Evolutionary conservation across 2,113 vertebrate species (phyloP), one percentile per base, ranked within the genome.

Genomic region (Hystrix cristata): DNA sequence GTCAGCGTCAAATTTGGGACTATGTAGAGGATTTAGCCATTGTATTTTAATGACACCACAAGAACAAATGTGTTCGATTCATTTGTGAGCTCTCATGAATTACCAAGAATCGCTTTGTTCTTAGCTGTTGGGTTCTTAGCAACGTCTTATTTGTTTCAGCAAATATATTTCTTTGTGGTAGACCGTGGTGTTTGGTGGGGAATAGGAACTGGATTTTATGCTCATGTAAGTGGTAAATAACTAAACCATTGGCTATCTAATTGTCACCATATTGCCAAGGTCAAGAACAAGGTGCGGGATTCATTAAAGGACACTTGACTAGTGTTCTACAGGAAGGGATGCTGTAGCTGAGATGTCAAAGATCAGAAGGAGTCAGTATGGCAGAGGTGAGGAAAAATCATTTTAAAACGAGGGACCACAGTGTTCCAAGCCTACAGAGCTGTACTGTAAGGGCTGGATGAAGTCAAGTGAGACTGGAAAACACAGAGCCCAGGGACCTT

Each of bases 401-500:
- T 78, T 81, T 81, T 38, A 12, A 46, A 60, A 38, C 43, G 12
- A 79, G 7, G 69, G 1, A 51, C 60, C 7, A 25, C 15, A 15
- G 25, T 60, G 38, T 51, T 25, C 53, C 60, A 81, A 69, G 31
- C 9, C 27, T 74, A 7, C 23, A 25, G 55, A 55, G 18, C 14
- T 90, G 19, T 60, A 29, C 55, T 21, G 19, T 48, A 76, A 72
- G 48, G 15, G 7, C 0, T 25, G 15, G n/a, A 48, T 74, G 29
- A 76, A 67, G 91, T 6, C 14, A 23, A 55, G 23, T 43, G 12
- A 21, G 13, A 46, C 15, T 43, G 23, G 53, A 71, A 43, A 51
- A 34, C 0, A n/a, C 59, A 76, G 18, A 43, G 7, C 0, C 4
- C 7, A 2, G 1, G 12, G 16, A 19, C 19, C 3, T 19, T 64